phyloP scores from a whole-genome alignment of 2,113 vertebrate species.

The rat (Rattus norvegicus) region GRCr8 NC_086030.1:50270001-50270500 shows the following conservation, averaged over 20 bases:
- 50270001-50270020: accelerated
- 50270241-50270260: constrained; percentile 52
- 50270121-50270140: neutral
- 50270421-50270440: neutral
- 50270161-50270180: constrained; percentile 19
- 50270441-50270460: no score
- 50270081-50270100: accelerated
- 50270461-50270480: no score
- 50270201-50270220: constrained; percentile 38
- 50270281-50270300: accelerated
- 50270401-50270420: neutral
- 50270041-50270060: accelerated
- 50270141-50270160: neutral
- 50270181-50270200: constrained; percentile 25
- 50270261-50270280: neutral
- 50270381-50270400: neutral
- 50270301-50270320: neutral
- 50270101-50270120: neutral
- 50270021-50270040: accelerated
- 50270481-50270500: no score
- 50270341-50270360: neutral
- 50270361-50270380: neutral
- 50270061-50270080: accelerated
- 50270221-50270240: constrained; percentile 54
- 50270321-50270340: neutral